These are phyloP conservation scores for Drosophila vallismaia DNA, from an alignment of 2,888 invertebrate genomes.

Conservation along the genomic window DNA sequence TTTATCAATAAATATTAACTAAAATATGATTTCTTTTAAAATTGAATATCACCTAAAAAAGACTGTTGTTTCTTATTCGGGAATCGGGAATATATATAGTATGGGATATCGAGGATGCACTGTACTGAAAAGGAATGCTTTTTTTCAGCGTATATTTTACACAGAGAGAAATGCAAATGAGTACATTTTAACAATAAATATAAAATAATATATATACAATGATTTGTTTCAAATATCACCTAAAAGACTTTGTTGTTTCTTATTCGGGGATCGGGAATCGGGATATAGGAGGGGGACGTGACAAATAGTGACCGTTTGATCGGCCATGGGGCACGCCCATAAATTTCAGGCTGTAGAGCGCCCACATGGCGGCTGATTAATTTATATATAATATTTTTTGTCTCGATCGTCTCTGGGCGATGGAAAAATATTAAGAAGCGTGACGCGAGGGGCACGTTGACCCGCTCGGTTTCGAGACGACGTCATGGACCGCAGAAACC, in stretches of 20 bases:
- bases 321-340: too few relatives aligned
- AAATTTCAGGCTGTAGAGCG: too few relatives aligned
- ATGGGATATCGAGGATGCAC: too few relatives aligned
- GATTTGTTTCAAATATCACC: too few relatives aligned
- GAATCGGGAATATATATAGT: neutral
- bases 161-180: too few relatives aligned
- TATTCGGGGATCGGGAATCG: slow-evolving; percentile 2
- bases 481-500: neutral
- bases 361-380: neutral
- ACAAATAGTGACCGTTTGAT: too few relatives aligned
- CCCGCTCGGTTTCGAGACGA: neutral
- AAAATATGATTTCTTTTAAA: slow-evolving; percentile 62
- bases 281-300: neutral
- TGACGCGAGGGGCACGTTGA: neutral
- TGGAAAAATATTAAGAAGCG: neutral
- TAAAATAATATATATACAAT: too few relatives aligned
- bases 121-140: too few relatives aligned
- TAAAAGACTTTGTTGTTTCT: slow-evolving; percentile 21
- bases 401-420: neutral
- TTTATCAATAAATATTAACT: too few relatives aligned
- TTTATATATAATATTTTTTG: neutral
- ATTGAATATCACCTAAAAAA: slow-evolving; percentile 54
- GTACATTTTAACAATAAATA: too few relatives aligned
- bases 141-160: too few relatives aligned
- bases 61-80: slow-evolving; percentile 13